Base-by-base conservation (phyloP, 1,140 invertebrate species). In the Melanaphis sacchari region DNA sequence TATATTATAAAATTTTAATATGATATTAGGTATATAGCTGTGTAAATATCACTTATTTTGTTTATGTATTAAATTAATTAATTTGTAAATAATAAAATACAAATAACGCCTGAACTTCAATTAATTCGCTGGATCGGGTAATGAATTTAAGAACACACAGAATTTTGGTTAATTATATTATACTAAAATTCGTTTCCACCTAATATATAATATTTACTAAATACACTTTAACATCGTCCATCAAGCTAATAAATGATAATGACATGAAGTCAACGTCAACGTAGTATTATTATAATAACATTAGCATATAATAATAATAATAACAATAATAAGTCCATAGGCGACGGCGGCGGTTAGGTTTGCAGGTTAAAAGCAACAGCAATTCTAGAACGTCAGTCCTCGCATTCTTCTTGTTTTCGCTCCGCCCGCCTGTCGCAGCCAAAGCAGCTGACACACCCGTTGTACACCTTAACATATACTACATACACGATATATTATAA, bases 341-440 rank as follows among this genome's bases (percentile, higher is more conserved):
- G 59, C 59, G 59, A 43, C 24, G 26, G 26, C 84, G 41, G 11
- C 8, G 54, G 59, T 40, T 26, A 41, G 26, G 40, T 87, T 43
- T 41, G 26, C 40, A 31, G 26, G 84, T 87, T 41, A 11, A 15
- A 9, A 11, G 11, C 7, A 40, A 26, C 40, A 40, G 36, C 40
- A 22, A 24, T 38, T 22, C 26, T 26, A 31, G 38, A 41, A 41
- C 26, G 31, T 87, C 84, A 41, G 40, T 31, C 84, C 26, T 11
- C 84, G 41, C 43, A 88, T 87, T 87, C 85, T 49, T 88, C 85
- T 88, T n/a, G 43, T 88, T 88, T 87, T 87, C 84, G 84, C 40
- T 87, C 40, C 84, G 84, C 84, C 84, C 84, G 84, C 84, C 41
- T 18, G n/a, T 18, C 85, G n/a, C 43, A 6, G 43, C 84, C 6